Evolutionary conservation across 2,113 vertebrate species (phyloP), one percentile per base, ranked within the genome.

Genomic region (Hyla sarda): DNA sequence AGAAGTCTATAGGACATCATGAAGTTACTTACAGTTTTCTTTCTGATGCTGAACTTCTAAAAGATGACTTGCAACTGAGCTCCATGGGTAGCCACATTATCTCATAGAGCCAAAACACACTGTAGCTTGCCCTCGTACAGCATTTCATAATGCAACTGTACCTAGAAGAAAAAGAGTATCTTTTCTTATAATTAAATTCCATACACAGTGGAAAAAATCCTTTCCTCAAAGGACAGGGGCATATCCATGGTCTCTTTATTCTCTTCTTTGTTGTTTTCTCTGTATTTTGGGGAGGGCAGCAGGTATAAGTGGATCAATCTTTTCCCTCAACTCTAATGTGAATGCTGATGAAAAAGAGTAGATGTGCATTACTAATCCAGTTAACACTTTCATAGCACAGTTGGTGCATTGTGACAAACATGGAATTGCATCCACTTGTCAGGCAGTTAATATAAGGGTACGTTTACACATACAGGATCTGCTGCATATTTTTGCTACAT

Each of bases 21-120:
- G 65, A 75, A 45, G 45, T 75, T 48, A 28, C 25, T 75, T 30
- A 47, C 73, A 16, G 45, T 50, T n/a, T 5, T 75, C 45, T 21
- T 25, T 75, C 16, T 50, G 41, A 74, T 48, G 54, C 34, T 47
- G 30, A 37, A 81, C 19, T 81, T 81, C 34, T 45, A 45, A 60
- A 60, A 81, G 78, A 45, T 60, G 13, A 23, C 56, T 81, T 34
- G 21, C 62, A 45, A 81, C 78, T 45, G 78, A 62, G 37, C 78
- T 62, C 56, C 56, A 45, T 62, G 78, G 78, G 78, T 81, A 34
- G 52, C 17, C 19, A 60, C 32, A 62, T 81, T 81, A 81, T 81
- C 78, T 41, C 52, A 60, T 45, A 81, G 21, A 65, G 34, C 78
- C 78, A 81, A 81, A 81, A 65, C 37, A 81, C 37, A 62, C 78